Evolutionary conservation across 1,140 invertebrate species (phyloP).

Genomic region (Drosophila arawakana): DNA sequence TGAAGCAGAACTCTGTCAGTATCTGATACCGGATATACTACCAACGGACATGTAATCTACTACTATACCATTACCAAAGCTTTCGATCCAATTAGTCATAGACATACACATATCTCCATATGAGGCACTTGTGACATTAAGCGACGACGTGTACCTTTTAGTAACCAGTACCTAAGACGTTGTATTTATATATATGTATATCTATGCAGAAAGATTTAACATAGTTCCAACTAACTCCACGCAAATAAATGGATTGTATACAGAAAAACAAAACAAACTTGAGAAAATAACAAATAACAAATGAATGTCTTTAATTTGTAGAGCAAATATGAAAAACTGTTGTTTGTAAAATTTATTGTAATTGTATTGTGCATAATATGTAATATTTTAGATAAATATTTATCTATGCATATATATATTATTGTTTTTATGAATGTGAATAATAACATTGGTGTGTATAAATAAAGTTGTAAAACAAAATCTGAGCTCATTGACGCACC

Average conservation of each 20-base stretch:
- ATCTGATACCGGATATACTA: slow-evolving; percentile 91
- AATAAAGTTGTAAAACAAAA: slow-evolving; percentile 73
- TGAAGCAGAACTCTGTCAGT: slow-evolving; percentile 89
- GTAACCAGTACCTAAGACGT: slow-evolving; percentile 70
- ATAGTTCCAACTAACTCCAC: slow-evolving; percentile 60
- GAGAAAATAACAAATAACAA: slow-evolving; percentile 23
- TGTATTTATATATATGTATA: slow-evolving; percentile 29
- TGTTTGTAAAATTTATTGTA: slow-evolving; percentile 57
- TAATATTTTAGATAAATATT: slow-evolving; percentile 77
- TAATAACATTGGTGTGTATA: slow-evolving; percentile 67
- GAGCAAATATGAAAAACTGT: slow-evolving; percentile 20
- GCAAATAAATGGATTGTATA: slow-evolving; percentile 31
- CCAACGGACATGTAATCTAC: slow-evolving; percentile 88
- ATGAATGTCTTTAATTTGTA: slow-evolving; percentile 65
- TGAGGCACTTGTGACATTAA: slow-evolving; percentile 36
- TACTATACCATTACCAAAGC: neutral
- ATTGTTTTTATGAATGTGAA: slow-evolving; percentile 56
- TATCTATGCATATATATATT: slow-evolving; percentile 55
- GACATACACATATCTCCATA: slow-evolving; percentile 72
- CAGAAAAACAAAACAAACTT: too few species aligned
- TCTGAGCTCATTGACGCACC: slow-evolving; percentile 7
- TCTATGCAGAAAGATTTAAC: slow-evolving; percentile 39
- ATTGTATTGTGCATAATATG: slow-evolving; percentile 69
- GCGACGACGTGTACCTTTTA: slow-evolving; percentile 50
- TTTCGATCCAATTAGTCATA: slow-evolving; percentile 54